Evolutionary conservation across 2,113 vertebrate species (phyloP), one percentile per base, ranked within the genome.

Genomic region (Hipposideros armiger): DNA sequence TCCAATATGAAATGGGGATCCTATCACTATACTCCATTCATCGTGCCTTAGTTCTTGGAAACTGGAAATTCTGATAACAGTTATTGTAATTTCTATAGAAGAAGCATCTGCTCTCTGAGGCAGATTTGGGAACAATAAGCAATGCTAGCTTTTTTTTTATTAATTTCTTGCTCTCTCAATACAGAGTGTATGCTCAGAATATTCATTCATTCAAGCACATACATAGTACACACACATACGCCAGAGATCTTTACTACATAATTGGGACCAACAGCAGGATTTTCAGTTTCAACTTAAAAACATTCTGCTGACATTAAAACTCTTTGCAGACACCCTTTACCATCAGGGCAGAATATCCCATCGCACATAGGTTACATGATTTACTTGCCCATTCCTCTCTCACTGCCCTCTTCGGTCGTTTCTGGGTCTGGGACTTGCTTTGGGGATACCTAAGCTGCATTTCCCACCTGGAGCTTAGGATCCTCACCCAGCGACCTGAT

Each of bases 81-180:
- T 64, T n/a, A 62, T n/a, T 82, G 20, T 42, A 28, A 24, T 86
- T 93, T 86, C 87, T 93, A 62, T 19, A 62, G 50, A 81, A 84
- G 58, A 60, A 80, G 60, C 62, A 85, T 11, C n/a, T 42, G 54
- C 9, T 87, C 73, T 86, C 67, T 1, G 3, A 89, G 56, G 82
- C 87, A 86, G 87, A 86, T 72, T 32, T 92, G 73, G 91, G 97
- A 92, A 97, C 77, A 74, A 50, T 5, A 85, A 77, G 36, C 69
- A 70, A 20, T 70, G 60, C 36, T 36, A 36, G 36, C 36, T 36
- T 36, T 36, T 97, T 97, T 76, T 88, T 91, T 7, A 92, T 80
- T 73, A 82, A 89, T 95, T 94, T 72, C 19, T 96, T 70, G 62
- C 50, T 62, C 6, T 90, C 56, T 91, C 72, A 14, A 50, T 87